Conservation (phyloP, 2,888 invertebrate species). For the Amphipyra berbera region DNA sequence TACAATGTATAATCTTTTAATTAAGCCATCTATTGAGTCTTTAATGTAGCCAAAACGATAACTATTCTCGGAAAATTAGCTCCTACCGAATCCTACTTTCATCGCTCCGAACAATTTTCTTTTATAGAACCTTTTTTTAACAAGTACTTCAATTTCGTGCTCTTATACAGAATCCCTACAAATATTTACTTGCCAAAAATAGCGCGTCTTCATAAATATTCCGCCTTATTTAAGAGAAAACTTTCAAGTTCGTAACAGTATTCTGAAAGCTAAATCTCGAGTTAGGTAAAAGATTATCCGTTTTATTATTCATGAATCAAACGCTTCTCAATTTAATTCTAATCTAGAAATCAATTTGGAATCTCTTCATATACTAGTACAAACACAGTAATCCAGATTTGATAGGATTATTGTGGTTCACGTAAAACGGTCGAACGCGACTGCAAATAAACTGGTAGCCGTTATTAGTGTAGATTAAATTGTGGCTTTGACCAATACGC, state of each 20-base stretch:
- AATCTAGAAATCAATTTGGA: neutral
- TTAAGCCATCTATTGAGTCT: no score
- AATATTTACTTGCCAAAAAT: slow-evolving; percentile 21
- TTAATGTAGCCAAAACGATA: no score
- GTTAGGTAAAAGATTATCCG: slow-evolving; percentile 11
- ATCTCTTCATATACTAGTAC: neutral
- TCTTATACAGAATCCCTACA: slow-evolving; percentile 17
- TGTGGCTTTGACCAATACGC: no score
- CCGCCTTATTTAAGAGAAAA: slow-evolving; percentile 4
- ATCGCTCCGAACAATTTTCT: neutral
- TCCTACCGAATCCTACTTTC: neutral
- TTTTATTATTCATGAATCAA: slow-evolving; percentile 7
- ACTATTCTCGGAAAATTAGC: neutral
- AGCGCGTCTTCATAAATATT: slow-evolving; percentile 12
- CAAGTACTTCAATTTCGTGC: slow-evolving; percentile 23
- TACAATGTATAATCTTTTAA: no score
- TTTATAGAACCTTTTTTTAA: slow-evolving; percentile 10
- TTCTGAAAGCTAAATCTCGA: slow-evolving; percentile 6
- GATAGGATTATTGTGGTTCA: slow-evolving; percentile 12
- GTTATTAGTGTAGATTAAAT: no score
- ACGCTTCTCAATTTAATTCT: neutral
- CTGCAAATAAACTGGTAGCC: no score
- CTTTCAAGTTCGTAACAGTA: slow-evolving; percentile 22
- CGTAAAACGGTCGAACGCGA: no score
- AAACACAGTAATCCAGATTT: slow-evolving; percentile 6